These are phyloP conservation scores for Sinohyriopsis cumingii DNA, from an alignment of 2,888 invertebrate genomes.

Conservation along the genomic window DNA sequence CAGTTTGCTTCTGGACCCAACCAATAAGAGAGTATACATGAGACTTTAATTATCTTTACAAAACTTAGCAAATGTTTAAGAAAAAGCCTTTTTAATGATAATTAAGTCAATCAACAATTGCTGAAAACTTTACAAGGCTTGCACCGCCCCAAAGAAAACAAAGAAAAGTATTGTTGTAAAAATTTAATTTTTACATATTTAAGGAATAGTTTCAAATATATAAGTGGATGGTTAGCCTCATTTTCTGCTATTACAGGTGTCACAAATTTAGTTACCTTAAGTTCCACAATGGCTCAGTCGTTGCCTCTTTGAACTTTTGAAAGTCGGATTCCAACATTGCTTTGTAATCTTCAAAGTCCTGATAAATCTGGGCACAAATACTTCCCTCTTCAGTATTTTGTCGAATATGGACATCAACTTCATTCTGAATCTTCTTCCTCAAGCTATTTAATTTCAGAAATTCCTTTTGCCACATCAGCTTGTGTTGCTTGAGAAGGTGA, in stretches of 20 bases:
- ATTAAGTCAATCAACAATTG: too few species aligned
- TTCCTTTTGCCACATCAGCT: conserved; percentile 68
- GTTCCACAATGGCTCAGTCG: conserved; percentile 65
- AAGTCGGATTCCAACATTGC: conserved; percentile 54
- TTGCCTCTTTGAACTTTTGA: conserved; percentile 59
- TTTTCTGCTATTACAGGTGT: not conserved
- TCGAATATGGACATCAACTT: conserved; percentile 50
- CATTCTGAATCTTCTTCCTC: conserved; percentile 55
- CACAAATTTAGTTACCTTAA: conserved; percentile 48
- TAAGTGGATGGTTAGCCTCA: not conserved
- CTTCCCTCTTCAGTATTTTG: conserved; percentile 36
- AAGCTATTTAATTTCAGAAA: conserved; percentile 59
- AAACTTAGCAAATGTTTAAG: too few species aligned
- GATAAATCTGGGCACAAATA: conserved; percentile 48
- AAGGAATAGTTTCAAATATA: not conserved
- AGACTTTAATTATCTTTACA: too few species aligned
- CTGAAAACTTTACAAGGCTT: too few species aligned
- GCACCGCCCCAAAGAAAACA: too few species aligned
- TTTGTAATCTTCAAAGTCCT: conserved; percentile 62
- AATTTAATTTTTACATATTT: too few species aligned
- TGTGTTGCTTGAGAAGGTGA: conserved; percentile 65
- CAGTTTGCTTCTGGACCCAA: too few species aligned
- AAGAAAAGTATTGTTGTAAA: too few species aligned
- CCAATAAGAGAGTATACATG: too few species aligned
- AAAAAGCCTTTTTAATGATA: too few species aligned